These are phyloP conservation scores for Aramus guarauna DNA, from an alignment of 2,113 vertebrate genomes.

Conservation along the genomic window DNA sequence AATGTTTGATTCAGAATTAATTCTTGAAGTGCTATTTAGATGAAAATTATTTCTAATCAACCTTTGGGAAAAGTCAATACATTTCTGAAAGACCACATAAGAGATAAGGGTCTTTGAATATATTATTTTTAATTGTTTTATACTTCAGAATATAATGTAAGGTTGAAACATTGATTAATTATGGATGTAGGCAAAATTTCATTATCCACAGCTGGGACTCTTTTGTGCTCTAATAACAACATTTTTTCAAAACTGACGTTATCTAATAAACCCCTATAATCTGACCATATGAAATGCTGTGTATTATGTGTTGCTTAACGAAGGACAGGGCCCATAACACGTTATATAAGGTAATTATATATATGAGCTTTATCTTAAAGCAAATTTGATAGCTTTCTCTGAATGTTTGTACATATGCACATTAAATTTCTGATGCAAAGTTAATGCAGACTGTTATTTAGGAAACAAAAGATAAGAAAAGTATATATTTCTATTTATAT, in stretches of 20 bases:
- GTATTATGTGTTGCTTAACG: background rate
- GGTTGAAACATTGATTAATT: conserved; percentile 43
- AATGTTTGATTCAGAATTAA: conserved; percentile 40
- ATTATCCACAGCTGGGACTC: background rate
- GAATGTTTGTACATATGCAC: background rate
- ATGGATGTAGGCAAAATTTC: conserved; percentile 17
- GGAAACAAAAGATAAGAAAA: background rate
- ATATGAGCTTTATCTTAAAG: background rate
- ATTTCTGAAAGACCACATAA: conserved; percentile 22
- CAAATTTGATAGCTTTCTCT: background rate
- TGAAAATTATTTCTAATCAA: conserved; percentile 51
- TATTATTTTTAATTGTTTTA: conserved; percentile 52
- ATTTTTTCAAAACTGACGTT: background rate
- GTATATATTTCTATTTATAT: background rate
- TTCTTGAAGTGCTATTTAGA: background rate
- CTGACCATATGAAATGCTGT: background rate
- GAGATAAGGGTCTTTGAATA: conserved; percentile 22
- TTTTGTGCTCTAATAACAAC: conserved; percentile 1
- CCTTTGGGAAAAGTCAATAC: conserved; percentile 15
- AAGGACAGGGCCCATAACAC: background rate
- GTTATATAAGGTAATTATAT: background rate
- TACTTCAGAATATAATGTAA: background rate
- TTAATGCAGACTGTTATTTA: background rate
- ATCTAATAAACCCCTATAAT: background rate
- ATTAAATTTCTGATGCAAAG: background rate